These are phyloP conservation scores for Hippocampus barbouri DNA, from an alignment of 2,113 vertebrate genomes.

Conservation along the genomic window DNA sequence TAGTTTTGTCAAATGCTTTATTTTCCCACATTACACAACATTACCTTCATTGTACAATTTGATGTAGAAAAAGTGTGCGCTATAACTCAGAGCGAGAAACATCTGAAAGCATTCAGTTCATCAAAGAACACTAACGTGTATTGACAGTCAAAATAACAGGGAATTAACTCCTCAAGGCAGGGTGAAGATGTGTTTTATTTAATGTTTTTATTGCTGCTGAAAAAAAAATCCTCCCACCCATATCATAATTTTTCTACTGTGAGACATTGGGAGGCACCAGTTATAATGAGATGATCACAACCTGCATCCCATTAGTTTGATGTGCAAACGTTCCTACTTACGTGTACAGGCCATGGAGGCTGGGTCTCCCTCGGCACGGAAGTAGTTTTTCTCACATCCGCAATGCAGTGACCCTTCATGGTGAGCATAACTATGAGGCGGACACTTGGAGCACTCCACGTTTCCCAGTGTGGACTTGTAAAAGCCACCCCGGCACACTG, in stretches of 20 bases:
- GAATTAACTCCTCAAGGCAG: constrained; percentile 3
- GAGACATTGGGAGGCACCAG: neutral
- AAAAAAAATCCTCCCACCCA: constrained; percentile 8
- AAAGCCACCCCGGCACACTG: constrained; percentile 90
- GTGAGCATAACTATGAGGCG: constrained; percentile 87
- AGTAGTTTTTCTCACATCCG: constrained; percentile 96
- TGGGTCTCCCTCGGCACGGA: constrained; percentile 89
- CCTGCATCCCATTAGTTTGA: neutral
- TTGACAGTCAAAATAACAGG: constrained; percentile 9
- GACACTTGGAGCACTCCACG: constrained; percentile 90
- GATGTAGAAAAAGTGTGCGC: neutral
- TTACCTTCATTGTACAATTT: neutral
- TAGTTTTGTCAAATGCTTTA: neutral
- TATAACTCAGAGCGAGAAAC: neutral
- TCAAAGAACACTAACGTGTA: constrained; percentile 5
- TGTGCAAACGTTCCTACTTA: constrained; percentile 65
- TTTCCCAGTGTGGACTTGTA: constrained; percentile 90
- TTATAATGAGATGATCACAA: neutral
- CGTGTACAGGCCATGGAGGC: constrained; percentile 97
- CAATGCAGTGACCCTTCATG: constrained; percentile 89
- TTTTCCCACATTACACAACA: neutral
- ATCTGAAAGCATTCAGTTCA: constrained; percentile 9
- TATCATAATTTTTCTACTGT: neutral
- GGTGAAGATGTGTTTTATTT: constrained; percentile 4
- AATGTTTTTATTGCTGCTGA: constrained; percentile 14